Evolutionary conservation across 2,113 vertebrate species (phyloP), one percentile per base, ranked within the genome.

Genomic region (Epinephelus lanceolatus): DNA sequence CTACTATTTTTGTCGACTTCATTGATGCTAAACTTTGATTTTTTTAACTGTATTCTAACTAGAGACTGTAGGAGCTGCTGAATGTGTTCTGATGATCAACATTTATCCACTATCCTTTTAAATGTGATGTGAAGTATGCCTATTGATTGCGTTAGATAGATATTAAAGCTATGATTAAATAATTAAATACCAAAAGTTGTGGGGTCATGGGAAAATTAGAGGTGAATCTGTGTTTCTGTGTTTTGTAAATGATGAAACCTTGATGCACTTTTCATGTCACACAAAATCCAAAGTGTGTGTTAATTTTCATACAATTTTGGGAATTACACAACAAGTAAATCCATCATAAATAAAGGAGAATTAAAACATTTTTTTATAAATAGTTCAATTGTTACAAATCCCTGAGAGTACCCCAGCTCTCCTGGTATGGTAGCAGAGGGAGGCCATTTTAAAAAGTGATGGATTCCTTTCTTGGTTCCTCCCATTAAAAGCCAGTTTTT

Each of bases 401-500:
- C 71, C 84, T 57, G 40, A 63, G 74, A 78, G 70, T 47, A 77
- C 69, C 56, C 30, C 65, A 71, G 19, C 81, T 83, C 83, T 60
- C 79, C 60, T 74, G 59, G 75, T 57, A 63, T 69, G 55, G 49
- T 60, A 52, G 70, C 74, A 80, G 61, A 80, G 90, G 87, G 84
- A 91, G 84, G 76, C 86, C 76, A 89, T 91, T 94, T 92, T 88
- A 87, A 92, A 82, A 88, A 73, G 88, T 95, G 93, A 94, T 94
- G 83, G 90, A 95, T 94, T 94, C 80, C 79, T 72, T 91, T 88
- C 87, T 86, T 86, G 86, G 79, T 90, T 91, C 37, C 83, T 86
- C 88, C 88, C 90, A 93, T 95, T 95, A 95, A 93, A 93, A 90
- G 88, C 86, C 86, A 89, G 68, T 91, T 92, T 92, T 92, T 93